Conservation (phyloP, 2,888 invertebrate genomes). For the Rotaria magnacalcarata region DNA sequence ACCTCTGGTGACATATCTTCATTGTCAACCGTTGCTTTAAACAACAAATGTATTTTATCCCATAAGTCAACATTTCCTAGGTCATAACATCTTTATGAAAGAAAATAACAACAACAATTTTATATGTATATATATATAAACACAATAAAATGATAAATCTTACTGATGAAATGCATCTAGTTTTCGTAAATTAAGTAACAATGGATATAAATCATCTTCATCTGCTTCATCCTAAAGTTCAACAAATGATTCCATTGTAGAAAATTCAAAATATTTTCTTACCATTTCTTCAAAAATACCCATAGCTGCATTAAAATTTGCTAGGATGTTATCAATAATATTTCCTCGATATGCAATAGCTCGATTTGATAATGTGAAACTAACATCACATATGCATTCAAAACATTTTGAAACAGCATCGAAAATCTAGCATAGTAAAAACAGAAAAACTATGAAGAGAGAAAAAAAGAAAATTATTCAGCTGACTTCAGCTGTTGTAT, state of each 20-base stretch:
- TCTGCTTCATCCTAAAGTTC: slow-evolving; percentile 63
- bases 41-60: slow-evolving; percentile 69
- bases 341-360: slow-evolving; percentile 27
- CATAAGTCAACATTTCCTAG: slow-evolving; percentile 87
- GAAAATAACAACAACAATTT: slow-evolving; percentile 11
- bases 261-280: background rate
- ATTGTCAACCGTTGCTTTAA: slow-evolving; percentile 64
- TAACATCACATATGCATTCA: slow-evolving; percentile 53
- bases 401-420: slow-evolving; percentile 36
- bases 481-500: slow-evolving; percentile 56
- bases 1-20: slow-evolving; percentile 63
- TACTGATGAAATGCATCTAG: slow-evolving; percentile 80
- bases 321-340: slow-evolving; percentile 20
- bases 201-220: slow-evolving; percentile 88
- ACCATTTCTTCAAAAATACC: slow-evolving; percentile 27
- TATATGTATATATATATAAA: no score
- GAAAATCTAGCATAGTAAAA: slow-evolving; percentile 8
- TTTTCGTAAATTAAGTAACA: slow-evolving; percentile 83
- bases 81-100: slow-evolving; percentile 73
- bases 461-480: background rate
- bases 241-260: slow-evolving; percentile 29
- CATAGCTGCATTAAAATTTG: slow-evolving; percentile 19
- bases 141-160: slow-evolving; percentile 34
- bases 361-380: slow-evolving; percentile 30
- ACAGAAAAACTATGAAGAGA: background rate